phyloP scores from a whole-genome alignment of 2,113 vertebrate genomes.

The Chloebia gouldiae region DNA sequence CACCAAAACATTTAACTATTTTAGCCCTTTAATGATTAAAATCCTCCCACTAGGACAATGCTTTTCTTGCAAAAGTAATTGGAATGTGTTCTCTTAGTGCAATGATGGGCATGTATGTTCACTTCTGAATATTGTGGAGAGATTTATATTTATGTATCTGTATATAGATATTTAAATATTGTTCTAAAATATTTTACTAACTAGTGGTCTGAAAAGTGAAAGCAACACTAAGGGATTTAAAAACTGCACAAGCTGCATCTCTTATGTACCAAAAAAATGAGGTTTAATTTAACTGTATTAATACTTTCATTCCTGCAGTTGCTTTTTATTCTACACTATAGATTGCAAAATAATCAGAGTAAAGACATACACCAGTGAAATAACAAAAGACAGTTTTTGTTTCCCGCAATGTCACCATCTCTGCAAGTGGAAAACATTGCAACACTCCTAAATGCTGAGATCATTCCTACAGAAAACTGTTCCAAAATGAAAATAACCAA shows the following conservation, averaged over 20 bases:
- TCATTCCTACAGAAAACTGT: not conserved
- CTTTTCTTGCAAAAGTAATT: not conserved
- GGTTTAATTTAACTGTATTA: not conserved
- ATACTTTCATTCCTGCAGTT: not conserved
- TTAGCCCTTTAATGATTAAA: not conserved
- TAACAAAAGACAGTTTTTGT: not conserved
- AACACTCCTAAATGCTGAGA: not conserved
- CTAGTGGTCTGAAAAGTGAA: not conserved
- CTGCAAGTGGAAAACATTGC: conserved; percentile 10
- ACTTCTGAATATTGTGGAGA: not conserved
- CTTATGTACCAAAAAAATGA: not conserved
- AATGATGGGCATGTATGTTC: not conserved
- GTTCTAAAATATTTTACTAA: not conserved
- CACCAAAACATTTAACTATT: not conserved
- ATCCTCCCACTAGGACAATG: not conserved
- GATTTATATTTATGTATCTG: not conserved
- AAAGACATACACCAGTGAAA: not conserved
- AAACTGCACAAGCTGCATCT: not conserved
- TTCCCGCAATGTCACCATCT: not conserved
- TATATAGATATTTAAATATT: not conserved
- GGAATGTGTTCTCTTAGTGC: not conserved
- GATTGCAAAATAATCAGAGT: not conserved
- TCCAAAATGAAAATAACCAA: not conserved
- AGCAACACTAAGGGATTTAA: not conserved
- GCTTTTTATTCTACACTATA: not conserved